A percentile compares a stretch with the other conserved stretches of the same genome.
These are phyloP conservation scores for Yponomeuta malinellus DNA, from an alignment of 2,888 invertebrate genomes.

Conservation along the genomic window DNA sequence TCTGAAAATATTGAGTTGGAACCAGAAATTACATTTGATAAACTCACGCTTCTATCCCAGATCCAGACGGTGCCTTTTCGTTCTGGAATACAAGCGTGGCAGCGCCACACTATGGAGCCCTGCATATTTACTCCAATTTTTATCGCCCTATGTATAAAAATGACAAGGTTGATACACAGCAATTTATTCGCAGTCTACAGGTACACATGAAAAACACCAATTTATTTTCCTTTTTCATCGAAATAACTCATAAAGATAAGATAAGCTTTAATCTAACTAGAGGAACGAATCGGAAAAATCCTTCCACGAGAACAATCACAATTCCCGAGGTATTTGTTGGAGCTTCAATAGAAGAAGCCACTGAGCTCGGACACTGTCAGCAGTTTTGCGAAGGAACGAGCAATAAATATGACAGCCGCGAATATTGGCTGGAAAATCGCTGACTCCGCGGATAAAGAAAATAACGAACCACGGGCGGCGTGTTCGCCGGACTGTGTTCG, in stretches of 20 bases:
- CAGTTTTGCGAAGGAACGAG: background rate
- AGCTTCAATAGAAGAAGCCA: background rate
- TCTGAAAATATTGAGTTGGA: no score
- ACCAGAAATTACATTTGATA: no score
- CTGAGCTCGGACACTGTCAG: background rate
- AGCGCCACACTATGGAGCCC: no score
- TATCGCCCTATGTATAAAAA: no score
- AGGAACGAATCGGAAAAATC: background rate
- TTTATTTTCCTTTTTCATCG: background rate
- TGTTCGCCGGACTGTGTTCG: background rate
- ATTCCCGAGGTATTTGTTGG: background rate
- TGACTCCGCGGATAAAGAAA: background rate
- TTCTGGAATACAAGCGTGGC: no score
- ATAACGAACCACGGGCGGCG: background rate
- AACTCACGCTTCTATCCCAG: no score
- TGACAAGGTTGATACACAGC: no score
- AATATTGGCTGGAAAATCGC: background rate
- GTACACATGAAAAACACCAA: no score
- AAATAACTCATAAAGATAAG: background rate
- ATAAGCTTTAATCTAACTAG: background rate
- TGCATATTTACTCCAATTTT: no score
- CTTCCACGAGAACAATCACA: background rate
- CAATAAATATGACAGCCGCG: conserved; percentile 2
- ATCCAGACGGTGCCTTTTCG: no score
- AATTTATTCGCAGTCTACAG: no score